Percentiles rank a stretch among this genome's conserved stretches.
These are phyloP conservation scores for Ptychadena robeensis DNA, from an alignment of 2,797 vertebrate species.

Conservation along the genomic window DNA sequence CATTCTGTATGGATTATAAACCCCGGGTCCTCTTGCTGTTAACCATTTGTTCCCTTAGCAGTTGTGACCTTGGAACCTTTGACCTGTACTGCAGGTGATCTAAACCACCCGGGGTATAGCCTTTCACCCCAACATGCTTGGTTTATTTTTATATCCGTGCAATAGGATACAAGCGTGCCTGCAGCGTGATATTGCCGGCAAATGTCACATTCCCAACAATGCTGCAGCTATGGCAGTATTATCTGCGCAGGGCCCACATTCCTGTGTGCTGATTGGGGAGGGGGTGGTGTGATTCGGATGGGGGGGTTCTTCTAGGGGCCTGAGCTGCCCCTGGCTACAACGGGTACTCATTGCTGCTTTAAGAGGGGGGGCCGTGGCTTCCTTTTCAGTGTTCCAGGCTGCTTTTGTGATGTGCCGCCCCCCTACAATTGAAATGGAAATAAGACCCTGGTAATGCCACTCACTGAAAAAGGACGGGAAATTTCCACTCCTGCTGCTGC, in stretches of 20 bases:
- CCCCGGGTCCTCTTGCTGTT: neutral
- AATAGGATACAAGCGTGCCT: slow-evolving; percentile 20
- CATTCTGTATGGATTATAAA: neutral
- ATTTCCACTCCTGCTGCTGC: slow-evolving; percentile 77
- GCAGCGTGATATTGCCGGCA: slow-evolving; percentile 1
- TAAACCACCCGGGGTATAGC: neutral
- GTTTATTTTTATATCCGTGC: slow-evolving; percentile 38
- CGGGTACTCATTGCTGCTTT: slow-evolving; percentile 21
- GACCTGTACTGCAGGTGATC: neutral
- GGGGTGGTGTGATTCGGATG: too few species aligned
- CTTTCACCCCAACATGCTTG: slow-evolving; percentile 5
- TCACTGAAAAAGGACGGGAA: slow-evolving; percentile 75
- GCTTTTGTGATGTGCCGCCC: slow-evolving; percentile 63
- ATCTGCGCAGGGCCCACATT: neutral
- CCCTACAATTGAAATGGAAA: slow-evolving; percentile 73
- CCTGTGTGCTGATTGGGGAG: neutral
- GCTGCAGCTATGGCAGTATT: slow-evolving; percentile 9
- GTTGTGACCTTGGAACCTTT: neutral
- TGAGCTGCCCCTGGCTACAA: neutral
- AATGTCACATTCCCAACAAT: slow-evolving; percentile 33
- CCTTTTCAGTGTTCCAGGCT: slow-evolving; percentile 43
- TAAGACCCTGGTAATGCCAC: slow-evolving; percentile 67
- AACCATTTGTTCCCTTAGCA: neutral
- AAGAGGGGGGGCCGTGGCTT: slow-evolving; percentile 29
- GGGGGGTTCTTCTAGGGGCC: neutral